Evolutionary conservation across 2,888 invertebrate genomes (phyloP), one percentile per base, ranked within the genome.

Genomic region (Pseudolycoriella hygida): DNA sequence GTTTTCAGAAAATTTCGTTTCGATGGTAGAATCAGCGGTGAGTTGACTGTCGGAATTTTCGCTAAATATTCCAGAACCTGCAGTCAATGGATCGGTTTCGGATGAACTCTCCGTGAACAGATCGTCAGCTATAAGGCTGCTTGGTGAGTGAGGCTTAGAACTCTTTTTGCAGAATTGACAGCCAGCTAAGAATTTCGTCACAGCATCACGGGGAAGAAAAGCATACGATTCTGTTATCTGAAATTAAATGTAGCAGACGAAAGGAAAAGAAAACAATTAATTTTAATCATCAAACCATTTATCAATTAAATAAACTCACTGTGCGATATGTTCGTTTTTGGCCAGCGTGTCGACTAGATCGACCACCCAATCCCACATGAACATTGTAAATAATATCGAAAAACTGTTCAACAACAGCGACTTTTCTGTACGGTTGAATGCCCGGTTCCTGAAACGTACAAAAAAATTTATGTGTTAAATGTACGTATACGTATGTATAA

Each of bases 151-250:
- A 8, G 42, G 19, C 17, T 38, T 34, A 17, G 20, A 17, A 45
- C 62, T 63, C 50, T 63, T 64, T 48, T 63, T 64, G 66, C 94
- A 94, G 66, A 92, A 90, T 39, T 86, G 81, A 65, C 93, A 94
- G 56, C 90, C 88, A 65, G 93, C 80, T 48, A 94, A 78, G 70
- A 94, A 94, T 56, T 89, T 80, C 48, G 94, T 94, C 61, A 94
- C 93, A 43, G 94, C 93, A 67, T 94, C 94, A 47, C 94, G 79
- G 3, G 94, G 94, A 55, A 94, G 73, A 62, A 93, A 94, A 43
- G 92, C 90, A 71, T 89, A 94, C 49, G 88, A 90, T 69, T 94
- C 93, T 44, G 93, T 92, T 59, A 94, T 93, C 94, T 94, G 75
- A 12, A 30, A 34, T 34, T 34, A 34, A 34, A 34, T 10, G 34